Base-by-base conservation (phyloP, 2,888 invertebrate genomes). In the Brachycybe producta region DNA sequence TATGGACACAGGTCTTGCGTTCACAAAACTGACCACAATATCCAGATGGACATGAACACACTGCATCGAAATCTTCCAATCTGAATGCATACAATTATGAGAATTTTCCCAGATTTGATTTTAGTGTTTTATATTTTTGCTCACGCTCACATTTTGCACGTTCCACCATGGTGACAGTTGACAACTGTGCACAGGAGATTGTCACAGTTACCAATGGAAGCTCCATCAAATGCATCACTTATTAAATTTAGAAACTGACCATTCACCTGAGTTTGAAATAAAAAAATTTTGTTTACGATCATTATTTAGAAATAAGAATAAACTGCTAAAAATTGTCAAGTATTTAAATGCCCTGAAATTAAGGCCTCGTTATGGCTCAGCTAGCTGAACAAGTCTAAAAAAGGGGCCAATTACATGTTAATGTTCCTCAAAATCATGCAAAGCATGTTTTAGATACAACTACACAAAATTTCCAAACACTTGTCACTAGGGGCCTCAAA, bases 21-120 rank as follows among this genome's bases (percentile, higher is more conserved):
- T 41, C 42, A n/a, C 42, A 41, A 26, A 41, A 41, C 26, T 41
- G 42, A n/a, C 42, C 42, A 41, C 26, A 3, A 41, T 23, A 41
- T 24, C 42, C 42, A 11, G 2, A 1, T 3, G 42, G 42, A 7
- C 42, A 41, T 26, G 24, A 24, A 11, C 42, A 41, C 26, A 26
- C 13, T 5, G 17, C 17, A 11, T 23, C 42, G 5, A 24, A 26
- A 24, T 13, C 8, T 17, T 27, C 26, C 15, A 26, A 11, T 17
- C 42, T 41, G 26, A 23, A 41, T 8, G 8, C 8, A 30, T 11
- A 30, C 32, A 30, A n/a, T n/a, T 11, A 41, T 41, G 15, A 19
- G 19, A 15, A 21, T 23, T 40, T 40, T 19, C 7, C 17, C 17
- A 40, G 21, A 2, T 23, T 26, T 41, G 13, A 40, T 40, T 21